Percentiles rank a stretch among this genome's conserved stretches.
These are phyloP conservation scores for Steinernema feltiae DNA, from an alignment of 1,140 invertebrate species.

Conservation along the genomic window DNA sequence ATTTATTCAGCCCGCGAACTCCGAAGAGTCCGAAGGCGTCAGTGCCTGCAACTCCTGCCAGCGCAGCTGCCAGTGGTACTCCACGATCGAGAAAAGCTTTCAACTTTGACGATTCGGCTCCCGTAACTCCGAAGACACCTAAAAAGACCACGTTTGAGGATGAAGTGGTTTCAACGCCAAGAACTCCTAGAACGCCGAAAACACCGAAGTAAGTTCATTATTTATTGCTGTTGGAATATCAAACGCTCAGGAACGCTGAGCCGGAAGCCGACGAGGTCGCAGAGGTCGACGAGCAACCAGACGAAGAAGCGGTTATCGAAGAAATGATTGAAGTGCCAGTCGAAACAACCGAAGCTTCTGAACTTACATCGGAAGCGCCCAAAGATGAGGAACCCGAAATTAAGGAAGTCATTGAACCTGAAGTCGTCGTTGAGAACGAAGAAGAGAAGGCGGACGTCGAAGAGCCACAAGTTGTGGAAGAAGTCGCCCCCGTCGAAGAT, in stretches of 20 bases:
- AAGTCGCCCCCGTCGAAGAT: conserved; percentile 34
- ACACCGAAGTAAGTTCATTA: conserved; percentile 41
- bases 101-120: conserved; percentile 41
- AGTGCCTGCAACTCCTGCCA: not conserved
- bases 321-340: conserved; percentile 40
- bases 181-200: conserved; percentile 46
- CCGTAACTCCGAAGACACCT: conserved; percentile 26
- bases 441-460: not conserved
- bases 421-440: not conserved
- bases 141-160: conserved; percentile 24
- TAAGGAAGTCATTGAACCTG: not conserved
- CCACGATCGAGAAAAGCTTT: conserved; percentile 28
- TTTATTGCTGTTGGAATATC: conserved; percentile 11
- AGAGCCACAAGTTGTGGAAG: conserved; percentile 32
- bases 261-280: not conserved
- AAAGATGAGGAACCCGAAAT: not conserved
- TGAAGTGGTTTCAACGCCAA: conserved; percentile 34
- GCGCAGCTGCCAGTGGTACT: conserved; percentile 25
- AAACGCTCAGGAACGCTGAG: conserved; percentile 14
- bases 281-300: not conserved
- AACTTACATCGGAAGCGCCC: not conserved
- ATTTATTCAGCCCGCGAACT: conserved; percentile 1
- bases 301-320: not conserved
- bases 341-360: not conserved
- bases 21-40: conserved; percentile 17